phyloP scores from a whole-genome alignment of 64 coral and sea anemone species.

The Porites lutea region DNA sequence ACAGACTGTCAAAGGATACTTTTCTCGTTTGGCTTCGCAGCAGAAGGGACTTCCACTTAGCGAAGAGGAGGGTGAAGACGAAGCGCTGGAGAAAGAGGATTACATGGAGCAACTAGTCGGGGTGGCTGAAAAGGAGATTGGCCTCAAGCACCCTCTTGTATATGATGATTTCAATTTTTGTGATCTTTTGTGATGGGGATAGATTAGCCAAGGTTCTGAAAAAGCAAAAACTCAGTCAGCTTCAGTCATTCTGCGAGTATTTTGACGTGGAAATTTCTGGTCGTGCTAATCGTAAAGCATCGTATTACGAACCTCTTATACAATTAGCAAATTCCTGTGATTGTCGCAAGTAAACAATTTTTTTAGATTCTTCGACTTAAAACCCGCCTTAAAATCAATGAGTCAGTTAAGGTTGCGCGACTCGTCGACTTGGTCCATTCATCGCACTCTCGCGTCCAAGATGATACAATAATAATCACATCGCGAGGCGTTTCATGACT shows the following conservation, averaged over 20 bases:
- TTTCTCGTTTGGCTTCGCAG: background rate
- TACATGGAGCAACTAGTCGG: background rate
- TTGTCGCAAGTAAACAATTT: conserved; percentile 48
- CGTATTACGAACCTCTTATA: conserved; percentile 59
- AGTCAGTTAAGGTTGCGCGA: conserved; percentile 1
- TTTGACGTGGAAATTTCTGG: background rate
- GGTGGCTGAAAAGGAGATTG: background rate
- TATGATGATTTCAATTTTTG: background rate
- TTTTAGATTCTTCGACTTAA: conserved; percentile 26
- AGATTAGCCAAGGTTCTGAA: background rate
- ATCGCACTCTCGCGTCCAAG: conserved; percentile 24
- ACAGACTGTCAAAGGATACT: conserved; percentile 1
- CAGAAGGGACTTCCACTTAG: background rate
- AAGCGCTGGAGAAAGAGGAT: background rate
- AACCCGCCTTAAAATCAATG: conserved; percentile 31
- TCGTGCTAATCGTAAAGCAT: background rate
- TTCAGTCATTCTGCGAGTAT: background rate
- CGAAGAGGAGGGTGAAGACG: conserved; percentile 44
- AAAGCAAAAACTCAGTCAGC: background rate
- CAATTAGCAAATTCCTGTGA: conserved; percentile 64
- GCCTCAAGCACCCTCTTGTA: background rate
- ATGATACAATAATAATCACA: conserved; percentile 29
- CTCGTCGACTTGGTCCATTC: too few species aligned
- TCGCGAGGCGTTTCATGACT: conserved; percentile 8
- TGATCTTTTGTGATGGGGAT: background rate